These are phyloP conservation scores for Telmatherina bonti DNA, from an alignment of 2,797 vertebrate species.

Conservation along the genomic window DNA sequence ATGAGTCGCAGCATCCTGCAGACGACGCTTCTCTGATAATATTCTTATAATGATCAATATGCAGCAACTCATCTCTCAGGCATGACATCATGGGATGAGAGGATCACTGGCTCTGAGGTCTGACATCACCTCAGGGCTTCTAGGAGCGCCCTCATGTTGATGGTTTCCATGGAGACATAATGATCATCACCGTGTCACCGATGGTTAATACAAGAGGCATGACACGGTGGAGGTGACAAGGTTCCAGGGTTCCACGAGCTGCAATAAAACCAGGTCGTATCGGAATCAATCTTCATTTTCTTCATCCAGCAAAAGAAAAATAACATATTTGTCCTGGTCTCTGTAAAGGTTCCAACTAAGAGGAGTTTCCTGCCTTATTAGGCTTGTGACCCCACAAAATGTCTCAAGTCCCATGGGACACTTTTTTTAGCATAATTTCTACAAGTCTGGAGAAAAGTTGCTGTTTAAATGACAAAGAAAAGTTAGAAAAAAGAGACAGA, in stretches of 20 bases:
- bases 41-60: conserved; percentile 38
- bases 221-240: background rate
- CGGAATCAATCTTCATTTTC: background rate
- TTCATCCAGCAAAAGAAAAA: background rate
- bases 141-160: conserved; percentile 19
- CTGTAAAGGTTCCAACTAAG: too few species aligned
- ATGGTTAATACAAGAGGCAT: background rate
- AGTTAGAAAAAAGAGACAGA: too few species aligned
- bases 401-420: too few species aligned
- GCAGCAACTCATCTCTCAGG: background rate
- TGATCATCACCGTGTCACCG: background rate
- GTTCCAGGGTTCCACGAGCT: background rate
- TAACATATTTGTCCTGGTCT: too few species aligned
- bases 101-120: background rate
- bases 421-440: too few species aligned
- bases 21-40: background rate
- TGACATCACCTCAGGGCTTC: background rate
- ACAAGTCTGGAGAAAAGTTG: too few species aligned
- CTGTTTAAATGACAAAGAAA: too few species aligned
- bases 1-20: background rate
- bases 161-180: background rate
- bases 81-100: background rate
- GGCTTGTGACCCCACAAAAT: too few species aligned
- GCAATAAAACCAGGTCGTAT: background rate
- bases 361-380: too few species aligned